Percentiles rank a stretch among this genome's conserved stretches.
Evolutionary conservation across 2,113 vertebrate genomes (phyloP).

Genomic region (Epinephelus moara): DNA sequence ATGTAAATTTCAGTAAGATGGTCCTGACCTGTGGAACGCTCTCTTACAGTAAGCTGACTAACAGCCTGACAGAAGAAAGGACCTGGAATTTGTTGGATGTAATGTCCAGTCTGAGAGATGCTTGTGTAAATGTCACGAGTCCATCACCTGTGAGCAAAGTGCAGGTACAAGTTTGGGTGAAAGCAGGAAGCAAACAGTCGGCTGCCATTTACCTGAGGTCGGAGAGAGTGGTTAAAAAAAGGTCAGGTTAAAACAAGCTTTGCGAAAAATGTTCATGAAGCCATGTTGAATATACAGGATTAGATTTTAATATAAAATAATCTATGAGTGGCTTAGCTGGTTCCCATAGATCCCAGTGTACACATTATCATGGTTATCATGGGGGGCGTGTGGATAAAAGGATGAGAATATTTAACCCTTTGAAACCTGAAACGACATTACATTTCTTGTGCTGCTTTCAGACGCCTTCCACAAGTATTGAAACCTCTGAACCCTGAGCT

Average conservation of each 20-base stretch:
- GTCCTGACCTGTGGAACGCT: neutral
- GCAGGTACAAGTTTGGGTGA: neutral
- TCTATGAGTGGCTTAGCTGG: too few relatives aligned
- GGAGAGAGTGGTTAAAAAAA: too few relatives aligned
- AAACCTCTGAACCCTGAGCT: too few relatives aligned
- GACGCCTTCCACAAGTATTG: too few relatives aligned
- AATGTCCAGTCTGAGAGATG: slow-evolving; percentile 10
- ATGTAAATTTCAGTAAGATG: neutral
- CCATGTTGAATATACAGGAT: too few relatives aligned
- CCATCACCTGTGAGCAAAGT: neutral
- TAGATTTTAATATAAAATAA: too few relatives aligned
- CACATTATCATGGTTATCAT: neutral
- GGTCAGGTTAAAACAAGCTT: too few relatives aligned
- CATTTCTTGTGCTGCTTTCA: too few relatives aligned
- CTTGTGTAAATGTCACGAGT: slow-evolving; percentile 23
- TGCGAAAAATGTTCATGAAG: too few relatives aligned
- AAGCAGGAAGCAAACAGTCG: neutral
- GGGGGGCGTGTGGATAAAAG: neutral
- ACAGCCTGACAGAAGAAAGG: neutral
- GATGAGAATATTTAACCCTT: neutral
- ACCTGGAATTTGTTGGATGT: slow-evolving; percentile 9
- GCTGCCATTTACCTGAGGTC: neutral
- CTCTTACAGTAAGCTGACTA: neutral
- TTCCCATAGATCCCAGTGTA: neutral
- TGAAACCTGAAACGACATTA: too few relatives aligned